Conservation (phyloP, 2,888 invertebrate species). For the Agrotis ipsilon region DNA sequence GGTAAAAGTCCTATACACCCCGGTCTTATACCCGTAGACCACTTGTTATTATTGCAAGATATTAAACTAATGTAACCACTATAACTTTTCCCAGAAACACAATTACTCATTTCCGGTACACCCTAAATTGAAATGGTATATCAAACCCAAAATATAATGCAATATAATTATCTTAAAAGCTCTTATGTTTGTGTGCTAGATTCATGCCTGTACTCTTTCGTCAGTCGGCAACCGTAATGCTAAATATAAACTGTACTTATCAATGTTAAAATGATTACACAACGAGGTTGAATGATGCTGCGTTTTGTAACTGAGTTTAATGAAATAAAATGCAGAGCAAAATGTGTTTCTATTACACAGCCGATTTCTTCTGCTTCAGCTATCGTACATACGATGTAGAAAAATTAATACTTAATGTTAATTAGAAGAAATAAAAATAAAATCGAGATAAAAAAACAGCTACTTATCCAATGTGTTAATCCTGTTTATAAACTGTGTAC, state of each 20-base stretch:
- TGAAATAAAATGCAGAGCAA: not conserved
- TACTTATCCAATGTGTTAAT: too few species aligned
- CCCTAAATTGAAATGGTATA: slow-evolving; percentile 14
- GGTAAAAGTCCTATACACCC: too few species aligned
- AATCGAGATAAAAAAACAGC: too few species aligned
- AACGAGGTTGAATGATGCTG: slow-evolving; percentile 19
- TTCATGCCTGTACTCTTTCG: slow-evolving; percentile 58
- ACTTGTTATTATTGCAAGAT: too few species aligned
- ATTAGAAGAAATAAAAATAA: too few species aligned
- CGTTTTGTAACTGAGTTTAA: slow-evolving; percentile 4
- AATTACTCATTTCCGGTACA: slow-evolving; percentile 7
- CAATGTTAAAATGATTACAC: slow-evolving; percentile 43
- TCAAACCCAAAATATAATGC: slow-evolving; percentile 31
- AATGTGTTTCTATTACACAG: too few species aligned
- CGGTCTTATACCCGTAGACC: too few species aligned
- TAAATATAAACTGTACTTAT: slow-evolving; percentile 54
- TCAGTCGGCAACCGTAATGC: slow-evolving; percentile 29
- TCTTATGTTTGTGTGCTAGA: slow-evolving; percentile 59
- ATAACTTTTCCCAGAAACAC: slow-evolving; percentile 15
- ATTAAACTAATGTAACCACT: not conserved
- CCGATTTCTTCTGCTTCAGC: too few species aligned
- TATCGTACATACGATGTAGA: too few species aligned
- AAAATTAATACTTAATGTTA: too few species aligned
- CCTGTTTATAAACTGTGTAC: too few species aligned
- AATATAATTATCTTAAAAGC: slow-evolving; percentile 43